These are phyloP conservation scores for Agonopterix arenella DNA, from an alignment of 2,888 invertebrate genomes.

Conservation along the genomic window DNA sequence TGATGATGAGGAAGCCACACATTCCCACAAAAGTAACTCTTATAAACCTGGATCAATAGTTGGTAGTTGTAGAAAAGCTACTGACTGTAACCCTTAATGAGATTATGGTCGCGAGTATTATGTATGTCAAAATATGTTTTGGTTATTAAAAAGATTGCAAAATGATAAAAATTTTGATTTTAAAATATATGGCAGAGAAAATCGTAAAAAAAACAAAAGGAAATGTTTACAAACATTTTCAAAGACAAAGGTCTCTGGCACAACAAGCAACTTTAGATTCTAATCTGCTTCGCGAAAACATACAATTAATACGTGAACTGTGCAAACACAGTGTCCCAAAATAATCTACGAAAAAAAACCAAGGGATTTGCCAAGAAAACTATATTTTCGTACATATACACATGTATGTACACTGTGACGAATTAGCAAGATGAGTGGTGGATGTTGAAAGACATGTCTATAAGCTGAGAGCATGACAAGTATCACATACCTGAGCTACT, in stretches of 20 bases:
- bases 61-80: too few relatives aligned
- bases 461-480: conserved; percentile 28
- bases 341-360: conserved; percentile 42
- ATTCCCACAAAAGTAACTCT: too few relatives aligned
- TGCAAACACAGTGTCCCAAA: conserved; percentile 39
- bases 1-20: too few relatives aligned
- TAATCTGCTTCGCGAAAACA: not conserved
- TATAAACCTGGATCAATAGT: too few relatives aligned
- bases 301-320: conserved; percentile 22
- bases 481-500: not conserved
- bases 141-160: too few relatives aligned
- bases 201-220: not conserved
- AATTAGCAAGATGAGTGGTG: conserved; percentile 20
- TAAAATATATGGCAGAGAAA: too few relatives aligned
- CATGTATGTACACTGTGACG: conserved; percentile 3
- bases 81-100: too few relatives aligned
- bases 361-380: conserved; percentile 60
- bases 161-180: too few relatives aligned
- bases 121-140: too few relatives aligned
- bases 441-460: conserved; percentile 31
- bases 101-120: too few relatives aligned
- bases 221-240: conserved; percentile 1
- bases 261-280: not conserved
- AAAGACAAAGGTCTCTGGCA: not conserved
- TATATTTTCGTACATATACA: conserved; percentile 24